Evolutionary conservation across 2,113 vertebrate species (phyloP).

Genomic region (Papio anubis): DNA sequence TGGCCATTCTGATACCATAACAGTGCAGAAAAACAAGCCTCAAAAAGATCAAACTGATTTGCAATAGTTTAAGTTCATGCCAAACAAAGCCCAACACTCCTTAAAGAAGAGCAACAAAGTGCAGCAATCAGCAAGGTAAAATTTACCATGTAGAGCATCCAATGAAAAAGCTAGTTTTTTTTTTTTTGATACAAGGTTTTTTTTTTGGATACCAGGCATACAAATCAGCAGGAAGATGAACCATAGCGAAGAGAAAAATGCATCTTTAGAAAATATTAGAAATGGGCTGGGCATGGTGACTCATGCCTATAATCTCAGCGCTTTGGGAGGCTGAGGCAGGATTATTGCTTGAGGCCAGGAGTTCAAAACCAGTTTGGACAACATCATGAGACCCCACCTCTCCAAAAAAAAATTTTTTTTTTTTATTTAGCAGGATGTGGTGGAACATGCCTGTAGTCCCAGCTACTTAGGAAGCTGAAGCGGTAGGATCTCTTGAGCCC

Average conservation of each 20-base stretch:
- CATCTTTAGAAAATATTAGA: background rate
- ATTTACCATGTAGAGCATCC: background rate
- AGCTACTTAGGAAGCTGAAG: background rate
- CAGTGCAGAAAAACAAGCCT: too few relatives aligned
- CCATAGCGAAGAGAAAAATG: background rate
- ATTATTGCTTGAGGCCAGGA: background rate
- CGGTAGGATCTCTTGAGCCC: background rate
- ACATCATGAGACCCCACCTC: background rate
- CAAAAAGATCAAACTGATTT: too few relatives aligned
- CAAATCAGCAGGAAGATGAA: background rate
- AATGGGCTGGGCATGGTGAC: background rate
- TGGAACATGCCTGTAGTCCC: background rate
- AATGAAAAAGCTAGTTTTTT: background rate
- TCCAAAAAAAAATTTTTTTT: fast-evolving
- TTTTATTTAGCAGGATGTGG: background rate
- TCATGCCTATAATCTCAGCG: background rate
- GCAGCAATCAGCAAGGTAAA: background rate
- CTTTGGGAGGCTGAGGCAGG: background rate
- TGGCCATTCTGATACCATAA: too few relatives aligned
- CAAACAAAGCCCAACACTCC: too few relatives aligned
- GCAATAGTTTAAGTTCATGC: too few relatives aligned
- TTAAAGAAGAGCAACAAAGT: too few relatives aligned
- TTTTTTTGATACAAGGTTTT: too few relatives aligned
- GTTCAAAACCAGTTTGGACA: background rate
- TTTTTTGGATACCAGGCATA: background rate